phyloP scores from a whole-genome alignment of 2,888 invertebrate genomes.

The Drepana falcataria region DNA sequence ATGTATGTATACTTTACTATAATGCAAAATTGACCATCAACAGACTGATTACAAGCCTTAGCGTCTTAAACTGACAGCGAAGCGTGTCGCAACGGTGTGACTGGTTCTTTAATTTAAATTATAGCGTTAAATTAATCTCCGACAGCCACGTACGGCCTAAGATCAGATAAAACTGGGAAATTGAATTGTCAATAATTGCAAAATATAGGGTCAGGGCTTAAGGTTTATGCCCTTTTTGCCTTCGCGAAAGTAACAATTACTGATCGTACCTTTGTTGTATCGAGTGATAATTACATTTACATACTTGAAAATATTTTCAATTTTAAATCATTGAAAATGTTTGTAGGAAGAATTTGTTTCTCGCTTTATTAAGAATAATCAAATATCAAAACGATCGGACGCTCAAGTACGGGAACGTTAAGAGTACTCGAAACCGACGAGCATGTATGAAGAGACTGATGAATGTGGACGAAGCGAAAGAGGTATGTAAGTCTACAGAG shows the following conservation, averaged over 20 bases:
- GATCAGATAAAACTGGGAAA: constrained; percentile 59
- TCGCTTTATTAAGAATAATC: too few relatives aligned
- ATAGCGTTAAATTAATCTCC: constrained; percentile 19
- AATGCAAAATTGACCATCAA: neutral
- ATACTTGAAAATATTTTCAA: too few relatives aligned
- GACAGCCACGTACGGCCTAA: constrained; percentile 31
- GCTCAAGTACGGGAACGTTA: too few relatives aligned
- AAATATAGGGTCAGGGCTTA: constrained; percentile 20
- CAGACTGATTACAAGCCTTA: neutral
- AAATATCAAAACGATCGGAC: too few relatives aligned
- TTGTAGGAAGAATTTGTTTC: too few relatives aligned
- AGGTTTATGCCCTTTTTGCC: constrained; percentile 18
- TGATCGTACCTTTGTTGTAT: neutral
- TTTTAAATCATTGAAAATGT: too few relatives aligned
- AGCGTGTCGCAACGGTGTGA: neutral
- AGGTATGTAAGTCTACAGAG: too few relatives aligned
- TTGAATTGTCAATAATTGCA: constrained; percentile 73
- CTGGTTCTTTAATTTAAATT: neutral
- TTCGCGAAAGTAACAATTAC: constrained; percentile 3
- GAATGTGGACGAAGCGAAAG: too few relatives aligned
- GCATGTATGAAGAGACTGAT: too few relatives aligned
- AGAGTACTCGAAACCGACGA: too few relatives aligned
- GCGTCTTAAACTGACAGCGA: neutral
- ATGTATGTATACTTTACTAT: neutral
- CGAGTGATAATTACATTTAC: too few relatives aligned